Base-by-base conservation (phyloP, 2,888 invertebrate genomes). In the Hofmannophila pseudospretella region DNA sequence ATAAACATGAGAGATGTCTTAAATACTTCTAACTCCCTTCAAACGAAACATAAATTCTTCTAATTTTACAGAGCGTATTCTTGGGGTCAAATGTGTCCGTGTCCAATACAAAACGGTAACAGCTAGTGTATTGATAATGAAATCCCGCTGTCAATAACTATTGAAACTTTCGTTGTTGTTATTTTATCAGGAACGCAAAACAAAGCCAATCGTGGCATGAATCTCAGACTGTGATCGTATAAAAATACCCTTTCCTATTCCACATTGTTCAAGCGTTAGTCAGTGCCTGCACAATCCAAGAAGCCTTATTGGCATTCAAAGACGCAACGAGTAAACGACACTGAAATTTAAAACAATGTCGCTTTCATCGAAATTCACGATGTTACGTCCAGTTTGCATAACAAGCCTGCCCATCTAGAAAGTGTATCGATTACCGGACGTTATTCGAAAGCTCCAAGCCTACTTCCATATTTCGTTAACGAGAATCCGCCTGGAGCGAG, bases 371-470 rank as follows among this genome's bases (percentile, higher is more conserved):
- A 65, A 75, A 84, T 86, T 81, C 85, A 75, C 63, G 42, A 54
- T 69, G 81, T 79, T 74, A 78, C 76, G 65, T 73, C 55, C 64
- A 58, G 77, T 85, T 82, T 80, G 81, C 84, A 81, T 84, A 81
- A 77, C 71, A 69, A 60, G 57, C 58, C 54, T 68, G 64, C 72
- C 74, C 71, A 73, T 74, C 73, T 86, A 84, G 85, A 86, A 86
- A 86, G 85, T 78, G 71, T 73, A 76, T 79, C 68, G 60, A 67
- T 69, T 69, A 58, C 58, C 61, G 63, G 60, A 60, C 68, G 67
- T 67, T 65, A 68, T 80, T 80, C 67, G 82, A 84, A 85, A 85
- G 85, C 85, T 78, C 60, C 44, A 54, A 58, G 51, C 73, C 80
- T 63, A 78, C 79, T 71, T 78, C 78, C 70, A 79, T 73, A 76